Conservation (phyloP, 2,797 vertebrate genomes). For the Halcyon chelicuti region DNA sequence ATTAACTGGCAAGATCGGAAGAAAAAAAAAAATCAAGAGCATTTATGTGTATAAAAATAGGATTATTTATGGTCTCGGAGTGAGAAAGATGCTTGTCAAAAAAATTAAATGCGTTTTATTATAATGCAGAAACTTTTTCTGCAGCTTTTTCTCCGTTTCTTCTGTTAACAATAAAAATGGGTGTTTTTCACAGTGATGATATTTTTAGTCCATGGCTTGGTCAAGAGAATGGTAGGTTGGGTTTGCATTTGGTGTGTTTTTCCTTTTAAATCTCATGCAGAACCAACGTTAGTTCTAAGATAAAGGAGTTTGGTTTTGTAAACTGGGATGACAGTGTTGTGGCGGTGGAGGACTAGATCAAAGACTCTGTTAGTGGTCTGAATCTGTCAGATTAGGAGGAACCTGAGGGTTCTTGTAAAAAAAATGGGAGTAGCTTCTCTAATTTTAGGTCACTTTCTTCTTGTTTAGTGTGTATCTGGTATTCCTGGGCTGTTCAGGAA, state of each 20-base stretch:
- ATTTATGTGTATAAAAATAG: neutral
- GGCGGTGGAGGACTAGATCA: neutral
- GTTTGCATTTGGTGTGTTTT: neutral
- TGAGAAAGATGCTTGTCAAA: neutral
- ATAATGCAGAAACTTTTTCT: neutral
- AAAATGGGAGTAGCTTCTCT: neutral
- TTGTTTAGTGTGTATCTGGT: neutral
- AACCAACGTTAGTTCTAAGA: neutral
- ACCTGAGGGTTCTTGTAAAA: neutral
- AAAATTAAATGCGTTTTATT: neutral
- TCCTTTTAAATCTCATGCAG: neutral
- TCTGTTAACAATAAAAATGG: neutral
- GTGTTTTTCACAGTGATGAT: neutral
- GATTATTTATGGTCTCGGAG: neutral
- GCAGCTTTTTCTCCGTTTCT: neutral
- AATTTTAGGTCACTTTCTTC: neutral
- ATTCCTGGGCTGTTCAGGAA: neutral
- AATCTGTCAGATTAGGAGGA: neutral
- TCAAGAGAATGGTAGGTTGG: neutral
- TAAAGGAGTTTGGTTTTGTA: neutral
- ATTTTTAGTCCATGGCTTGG: neutral
- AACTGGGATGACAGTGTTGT: neutral
- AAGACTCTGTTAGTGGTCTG: neutral
- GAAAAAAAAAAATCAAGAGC: neutral
- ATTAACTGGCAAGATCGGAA: neutral